Conservation (phyloP, 2,113 vertebrate genomes). For the Elephas maximus region DNA sequence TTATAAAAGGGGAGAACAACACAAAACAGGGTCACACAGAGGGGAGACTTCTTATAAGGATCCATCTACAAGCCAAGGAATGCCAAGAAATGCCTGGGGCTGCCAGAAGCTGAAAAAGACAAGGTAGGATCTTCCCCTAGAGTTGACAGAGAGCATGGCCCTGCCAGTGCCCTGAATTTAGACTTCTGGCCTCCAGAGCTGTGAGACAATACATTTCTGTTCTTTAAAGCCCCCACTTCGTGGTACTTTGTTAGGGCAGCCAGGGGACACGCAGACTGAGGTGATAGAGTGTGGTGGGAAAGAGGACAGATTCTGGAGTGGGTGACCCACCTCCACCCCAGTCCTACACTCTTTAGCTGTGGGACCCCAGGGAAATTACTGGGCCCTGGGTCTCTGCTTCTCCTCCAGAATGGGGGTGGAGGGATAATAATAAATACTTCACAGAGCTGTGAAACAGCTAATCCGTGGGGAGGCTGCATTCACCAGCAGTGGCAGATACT, state of each 20-base stretch:
- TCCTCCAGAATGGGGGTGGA: neutral
- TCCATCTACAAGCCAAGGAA: neutral
- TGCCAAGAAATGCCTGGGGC: neutral
- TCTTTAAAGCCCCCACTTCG: too few relatives aligned
- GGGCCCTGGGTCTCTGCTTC: neutral
- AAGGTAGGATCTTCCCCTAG: neutral
- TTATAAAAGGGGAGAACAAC: neutral
- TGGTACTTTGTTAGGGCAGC: neutral
- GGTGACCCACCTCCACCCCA: neutral
- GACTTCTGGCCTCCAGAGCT: too few relatives aligned
- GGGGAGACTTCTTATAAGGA: neutral
- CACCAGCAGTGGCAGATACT: neutral
- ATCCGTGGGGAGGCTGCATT: neutral
- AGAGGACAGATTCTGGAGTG: neutral
- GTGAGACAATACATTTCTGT: too few relatives aligned
- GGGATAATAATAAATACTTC: neutral
- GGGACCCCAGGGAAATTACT: neutral
- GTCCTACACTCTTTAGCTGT: accelerated
- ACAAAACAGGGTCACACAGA: neutral
- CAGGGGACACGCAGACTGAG: too few relatives aligned
- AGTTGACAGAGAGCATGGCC: neutral
- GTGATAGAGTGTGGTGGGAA: neutral
- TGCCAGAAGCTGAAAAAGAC: neutral
- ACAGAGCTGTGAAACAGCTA: neutral
- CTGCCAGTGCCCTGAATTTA: too few relatives aligned